Conservation (phyloP, 2,113 vertebrate genomes). For the Oophaga pumilio region DNA sequence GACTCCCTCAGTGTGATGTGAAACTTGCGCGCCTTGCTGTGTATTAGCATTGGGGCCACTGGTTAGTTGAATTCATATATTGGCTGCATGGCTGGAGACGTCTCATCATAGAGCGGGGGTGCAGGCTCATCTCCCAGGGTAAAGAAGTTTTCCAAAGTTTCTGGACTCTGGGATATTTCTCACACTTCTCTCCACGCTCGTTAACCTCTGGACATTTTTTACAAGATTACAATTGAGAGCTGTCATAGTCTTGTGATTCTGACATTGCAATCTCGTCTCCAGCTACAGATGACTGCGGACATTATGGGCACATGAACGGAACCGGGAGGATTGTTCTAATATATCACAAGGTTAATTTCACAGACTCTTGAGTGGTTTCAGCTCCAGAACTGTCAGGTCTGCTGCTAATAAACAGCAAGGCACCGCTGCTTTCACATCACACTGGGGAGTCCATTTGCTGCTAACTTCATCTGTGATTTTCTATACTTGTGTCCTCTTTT, state of each 20-base stretch:
- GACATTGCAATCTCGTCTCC: conserved; percentile 17
- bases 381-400: conserved; percentile 11
- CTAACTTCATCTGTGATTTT: background rate
- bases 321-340: conserved; percentile 4
- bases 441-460: background rate
- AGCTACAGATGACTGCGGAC: conserved; percentile 1
- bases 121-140: background rate
- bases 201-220: conserved; percentile 16
- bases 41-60: too few relatives aligned
- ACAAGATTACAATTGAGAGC: conserved; percentile 3
- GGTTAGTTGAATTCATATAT: too few relatives aligned
- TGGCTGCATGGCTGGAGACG: too few relatives aligned
- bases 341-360: conserved; percentile 49
- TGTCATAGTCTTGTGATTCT: conserved; percentile 23
- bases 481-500: background rate
- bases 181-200: background rate
- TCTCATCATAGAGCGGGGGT: background rate
- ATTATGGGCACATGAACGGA: conserved; percentile 36
- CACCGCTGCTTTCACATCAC: background rate
- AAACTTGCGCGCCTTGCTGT: too few relatives aligned
- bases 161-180: background rate
- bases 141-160: background rate
- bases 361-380: background rate
- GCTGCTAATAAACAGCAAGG: background rate
- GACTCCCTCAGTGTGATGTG: too few relatives aligned